Evolutionary conservation across 2,113 vertebrate genomes (phyloP).

Genomic region (Ptilorrhoa leucosticta): DNA sequence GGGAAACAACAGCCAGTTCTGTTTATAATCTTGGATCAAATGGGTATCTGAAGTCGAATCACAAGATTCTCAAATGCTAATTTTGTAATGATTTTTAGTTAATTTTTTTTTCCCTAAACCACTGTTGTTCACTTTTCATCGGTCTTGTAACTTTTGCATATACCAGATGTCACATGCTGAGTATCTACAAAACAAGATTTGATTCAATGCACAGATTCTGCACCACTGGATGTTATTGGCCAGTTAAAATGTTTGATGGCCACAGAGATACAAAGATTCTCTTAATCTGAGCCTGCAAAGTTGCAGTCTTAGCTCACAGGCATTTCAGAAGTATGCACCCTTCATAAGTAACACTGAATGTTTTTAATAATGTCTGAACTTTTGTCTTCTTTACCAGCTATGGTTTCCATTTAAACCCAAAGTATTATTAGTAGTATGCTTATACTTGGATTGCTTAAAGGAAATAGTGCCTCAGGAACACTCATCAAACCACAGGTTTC

Average conservation of each 20-base stretch:
- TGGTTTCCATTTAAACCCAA: neutral
- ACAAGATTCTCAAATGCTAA: neutral
- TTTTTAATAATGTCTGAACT: neutral
- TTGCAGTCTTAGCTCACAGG: neutral
- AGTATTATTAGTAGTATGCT: neutral
- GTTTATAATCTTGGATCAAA: neutral
- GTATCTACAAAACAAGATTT: neutral
- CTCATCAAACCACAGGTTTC: neutral
- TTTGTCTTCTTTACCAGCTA: neutral
- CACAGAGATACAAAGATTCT: neutral
- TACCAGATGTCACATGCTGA: neutral
- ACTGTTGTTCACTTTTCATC: neutral
- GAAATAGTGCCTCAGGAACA: neutral
- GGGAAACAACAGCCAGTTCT: neutral
- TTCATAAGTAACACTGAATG: neutral
- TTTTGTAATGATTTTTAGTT: neutral
- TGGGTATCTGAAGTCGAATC: neutral
- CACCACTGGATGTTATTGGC: neutral
- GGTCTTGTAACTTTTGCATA: neutral
- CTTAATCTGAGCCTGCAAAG: neutral
- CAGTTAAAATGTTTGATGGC: neutral
- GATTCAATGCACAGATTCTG: neutral
- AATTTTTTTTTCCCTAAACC: neutral
- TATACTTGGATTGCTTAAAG: neutral
- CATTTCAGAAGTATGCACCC: neutral